phyloP scores from a whole-genome alignment of 2,797 vertebrate species.

The Microchirus variegatus region DNA sequence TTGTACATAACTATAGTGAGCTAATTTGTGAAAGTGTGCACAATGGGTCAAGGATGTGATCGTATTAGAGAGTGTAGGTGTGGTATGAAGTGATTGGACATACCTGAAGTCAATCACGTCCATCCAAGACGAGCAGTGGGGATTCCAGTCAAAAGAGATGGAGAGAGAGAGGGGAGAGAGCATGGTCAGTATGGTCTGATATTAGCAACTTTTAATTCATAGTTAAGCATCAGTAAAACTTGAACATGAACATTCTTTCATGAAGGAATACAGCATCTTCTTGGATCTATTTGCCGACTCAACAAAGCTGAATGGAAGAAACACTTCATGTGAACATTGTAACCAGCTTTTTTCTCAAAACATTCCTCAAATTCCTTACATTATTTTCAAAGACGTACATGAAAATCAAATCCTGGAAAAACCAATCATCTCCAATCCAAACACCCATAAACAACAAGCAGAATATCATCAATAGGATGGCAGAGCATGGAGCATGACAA shows the following conservation, averaged over 20 bases:
- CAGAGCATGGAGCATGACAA: no score
- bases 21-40: neutral
- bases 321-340: no score
- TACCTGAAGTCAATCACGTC: slow-evolving; percentile 63
- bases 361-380: no score
- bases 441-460: no score
- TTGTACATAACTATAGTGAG: neutral
- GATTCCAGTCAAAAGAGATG: slow-evolving; percentile 38
- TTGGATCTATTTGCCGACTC: slow-evolving; percentile 39
- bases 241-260: slow-evolving; percentile 42
- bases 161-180: slow-evolving; percentile 28
- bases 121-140: slow-evolving; percentile 36
- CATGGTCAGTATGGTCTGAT: slow-evolving; percentile 49
- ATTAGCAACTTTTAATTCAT: slow-evolving; percentile 36
- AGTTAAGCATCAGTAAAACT: slow-evolving; percentile 45
- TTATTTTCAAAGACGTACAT: no score
- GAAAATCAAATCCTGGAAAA: no score
- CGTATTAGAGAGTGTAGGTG: slow-evolving; percentile 7
- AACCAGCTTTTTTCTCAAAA: no score
- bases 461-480: no score
- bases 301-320: no score
- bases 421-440: no score
- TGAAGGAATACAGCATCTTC: slow-evolving; percentile 30
- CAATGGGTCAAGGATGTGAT: neutral
- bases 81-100: slow-evolving; percentile 47